phyloP scores from a whole-genome alignment of 2,113 vertebrate species.

The Coryphaenoides rupestris region DNA sequence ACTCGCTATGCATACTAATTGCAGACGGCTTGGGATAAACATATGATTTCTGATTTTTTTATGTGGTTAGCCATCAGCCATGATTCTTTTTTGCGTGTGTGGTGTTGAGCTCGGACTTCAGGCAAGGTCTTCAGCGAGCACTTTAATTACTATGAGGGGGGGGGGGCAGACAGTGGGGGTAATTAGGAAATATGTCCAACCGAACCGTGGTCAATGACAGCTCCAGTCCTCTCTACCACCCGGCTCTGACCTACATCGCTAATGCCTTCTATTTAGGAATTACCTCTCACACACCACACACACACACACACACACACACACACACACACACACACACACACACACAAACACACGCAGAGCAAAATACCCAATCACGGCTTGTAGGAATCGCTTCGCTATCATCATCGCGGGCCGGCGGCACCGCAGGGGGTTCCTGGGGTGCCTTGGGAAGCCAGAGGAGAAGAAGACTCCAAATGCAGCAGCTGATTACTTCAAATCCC shows the following conservation, averaged over 20 bases:
- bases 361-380: conserved; percentile 60
- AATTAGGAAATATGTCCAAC: conserved; percentile 68
- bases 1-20: conserved; percentile 60
- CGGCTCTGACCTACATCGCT: conserved; percentile 61
- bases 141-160: conserved; percentile 66
- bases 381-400: conserved; percentile 40
- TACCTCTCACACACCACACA: conserved; percentile 24
- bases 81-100: conserved; percentile 21
- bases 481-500: conserved; percentile 65
- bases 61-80: conserved; percentile 45
- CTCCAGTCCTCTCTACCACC: conserved; percentile 39
- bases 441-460: conserved; percentile 20
- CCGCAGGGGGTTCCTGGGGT: too few relatives aligned
- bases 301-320: too few relatives aligned
- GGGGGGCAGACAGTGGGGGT: conserved; percentile 63
- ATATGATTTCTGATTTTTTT: conserved; percentile 54
- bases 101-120: conserved; percentile 52
- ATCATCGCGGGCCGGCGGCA: background rate
- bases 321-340: too few relatives aligned
- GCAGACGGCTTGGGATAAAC: conserved; percentile 55
- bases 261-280: conserved; percentile 61
- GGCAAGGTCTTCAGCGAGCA: conserved; percentile 66
- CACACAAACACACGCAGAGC: conserved; percentile 6
- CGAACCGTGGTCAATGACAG: conserved; percentile 62
- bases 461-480: conserved; percentile 48